These are phyloP conservation scores for Drosophila orena DNA, from an alignment of 1,140 invertebrate genomes.

Conservation along the genomic window DNA sequence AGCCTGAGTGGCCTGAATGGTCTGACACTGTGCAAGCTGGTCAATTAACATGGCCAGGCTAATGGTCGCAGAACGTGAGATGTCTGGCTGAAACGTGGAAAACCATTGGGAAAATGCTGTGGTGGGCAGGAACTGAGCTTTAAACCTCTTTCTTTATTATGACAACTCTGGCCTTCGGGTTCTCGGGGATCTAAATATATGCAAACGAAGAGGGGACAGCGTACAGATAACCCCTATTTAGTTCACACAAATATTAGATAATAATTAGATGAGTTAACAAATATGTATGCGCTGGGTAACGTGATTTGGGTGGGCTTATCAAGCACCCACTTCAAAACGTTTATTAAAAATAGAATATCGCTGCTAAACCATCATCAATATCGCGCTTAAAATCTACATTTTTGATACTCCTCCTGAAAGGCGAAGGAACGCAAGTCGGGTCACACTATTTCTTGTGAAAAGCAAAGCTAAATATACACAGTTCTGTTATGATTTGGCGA, in stretches of 20 bases:
- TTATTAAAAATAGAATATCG: slow-evolving; percentile 14
- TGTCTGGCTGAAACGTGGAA: slow-evolving; percentile 11
- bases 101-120: slow-evolving; percentile 16
- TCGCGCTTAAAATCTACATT: neutral
- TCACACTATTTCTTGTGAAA: slow-evolving; percentile 20
- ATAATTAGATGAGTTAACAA: slow-evolving; percentile 7
- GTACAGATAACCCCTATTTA: slow-evolving; percentile 30
- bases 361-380: neutral
- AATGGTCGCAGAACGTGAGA: slow-evolving; percentile 13
- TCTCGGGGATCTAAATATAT: slow-evolving; percentile 17
- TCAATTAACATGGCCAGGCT: slow-evolving; percentile 38
- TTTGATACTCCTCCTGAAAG: neutral
- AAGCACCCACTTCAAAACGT: neutral
- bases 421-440: slow-evolving; percentile 14
- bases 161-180: slow-evolving; percentile 1
- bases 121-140: neutral
- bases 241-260: slow-evolving; percentile 42
- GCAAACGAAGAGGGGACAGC: slow-evolving; percentile 10
- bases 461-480: neutral
- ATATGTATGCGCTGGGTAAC: neutral
- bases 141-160: neutral
- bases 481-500: slow-evolving; percentile 45
- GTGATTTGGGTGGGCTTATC: slow-evolving; percentile 23
- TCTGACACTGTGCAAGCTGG: slow-evolving; percentile 21
- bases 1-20: slow-evolving; percentile 10